Evolutionary conservation across 2,113 vertebrate species (phyloP).

Genomic region (Beaufortia kweichowensis): DNA sequence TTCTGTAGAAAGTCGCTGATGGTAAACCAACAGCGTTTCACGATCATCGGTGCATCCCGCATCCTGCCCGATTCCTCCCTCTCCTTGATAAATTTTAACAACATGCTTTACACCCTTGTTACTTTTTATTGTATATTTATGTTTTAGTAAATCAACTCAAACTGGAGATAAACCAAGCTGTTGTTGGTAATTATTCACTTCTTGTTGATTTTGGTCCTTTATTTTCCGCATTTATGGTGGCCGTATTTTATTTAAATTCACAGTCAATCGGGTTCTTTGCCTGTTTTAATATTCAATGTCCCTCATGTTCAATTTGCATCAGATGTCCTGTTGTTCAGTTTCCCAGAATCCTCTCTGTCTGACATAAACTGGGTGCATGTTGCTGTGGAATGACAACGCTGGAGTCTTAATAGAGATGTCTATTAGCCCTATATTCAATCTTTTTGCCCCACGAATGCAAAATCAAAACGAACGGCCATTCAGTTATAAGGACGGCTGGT

Average conservation of each 20-base stretch:
- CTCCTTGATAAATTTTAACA: slow-evolving; percentile 62
- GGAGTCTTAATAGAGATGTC: slow-evolving; percentile 24
- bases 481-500: not conserved
- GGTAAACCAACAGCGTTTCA: slow-evolving; percentile 54
- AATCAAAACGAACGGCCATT: not conserved
- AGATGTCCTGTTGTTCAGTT: slow-evolving; percentile 46
- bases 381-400: slow-evolving; percentile 24
- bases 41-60: slow-evolving; percentile 12
- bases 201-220: slow-evolving; percentile 53
- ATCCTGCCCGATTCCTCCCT: slow-evolving; percentile 13
- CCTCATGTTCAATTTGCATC: slow-evolving; percentile 57
- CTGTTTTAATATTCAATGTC: slow-evolving; percentile 55
- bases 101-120: slow-evolving; percentile 67
- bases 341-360: slow-evolving; percentile 17
- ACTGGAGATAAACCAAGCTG: slow-evolving; percentile 67
- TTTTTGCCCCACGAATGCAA: slow-evolving; percentile 18
- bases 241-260: slow-evolving; percentile 67
- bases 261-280: slow-evolving; percentile 34
- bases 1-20: slow-evolving; percentile 48
- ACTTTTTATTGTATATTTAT: slow-evolving; percentile 68
- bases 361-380: slow-evolving; percentile 20
- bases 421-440: slow-evolving; percentile 31
- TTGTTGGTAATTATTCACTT: slow-evolving; percentile 65
- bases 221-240: slow-evolving; percentile 62
- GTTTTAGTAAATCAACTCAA: slow-evolving; percentile 73